Conservation (phyloP, 2,113 vertebrate species). For the Epinephelus moara region DNA sequence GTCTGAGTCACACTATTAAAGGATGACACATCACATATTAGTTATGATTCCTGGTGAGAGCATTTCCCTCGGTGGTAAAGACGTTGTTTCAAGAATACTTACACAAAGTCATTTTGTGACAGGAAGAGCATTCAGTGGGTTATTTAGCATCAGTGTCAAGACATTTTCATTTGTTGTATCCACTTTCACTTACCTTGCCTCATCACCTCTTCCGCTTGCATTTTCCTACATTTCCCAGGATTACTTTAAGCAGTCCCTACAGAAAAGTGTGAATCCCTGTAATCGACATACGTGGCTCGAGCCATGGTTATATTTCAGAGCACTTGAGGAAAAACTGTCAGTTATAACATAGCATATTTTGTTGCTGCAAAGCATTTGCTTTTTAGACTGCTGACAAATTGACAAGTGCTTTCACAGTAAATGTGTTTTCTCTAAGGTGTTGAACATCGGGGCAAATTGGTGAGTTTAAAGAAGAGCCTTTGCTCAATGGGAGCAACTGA, state of each 20-base stretch:
- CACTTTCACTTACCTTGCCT: background rate
- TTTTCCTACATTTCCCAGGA: conserved; percentile 20
- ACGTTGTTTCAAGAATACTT: background rate
- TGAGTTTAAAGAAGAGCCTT: background rate
- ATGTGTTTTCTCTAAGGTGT: background rate
- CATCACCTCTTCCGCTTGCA: conserved; percentile 5
- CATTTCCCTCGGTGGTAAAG: background rate
- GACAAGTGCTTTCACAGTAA: background rate
- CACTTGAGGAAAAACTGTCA: conserved; percentile 22
- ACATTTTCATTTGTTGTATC: background rate
- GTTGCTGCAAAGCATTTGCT: background rate
- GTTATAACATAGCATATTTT: background rate
- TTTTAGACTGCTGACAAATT: conserved; percentile 2
- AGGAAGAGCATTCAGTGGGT: background rate
- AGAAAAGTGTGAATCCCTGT: background rate
- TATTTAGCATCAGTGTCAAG: background rate
- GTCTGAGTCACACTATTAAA: conserved; percentile 1
- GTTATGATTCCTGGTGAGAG: background rate
- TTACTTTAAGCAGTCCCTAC: background rate
- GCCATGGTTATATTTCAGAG: conserved; percentile 3
- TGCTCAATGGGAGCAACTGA: background rate
- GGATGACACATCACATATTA: conserved; percentile 7
- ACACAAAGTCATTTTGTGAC: background rate
- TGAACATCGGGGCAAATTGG: background rate
- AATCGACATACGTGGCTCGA: background rate